phyloP scores from a whole-genome alignment of 1,140 invertebrate species.

The Drosophila equinoxialis region DNA sequence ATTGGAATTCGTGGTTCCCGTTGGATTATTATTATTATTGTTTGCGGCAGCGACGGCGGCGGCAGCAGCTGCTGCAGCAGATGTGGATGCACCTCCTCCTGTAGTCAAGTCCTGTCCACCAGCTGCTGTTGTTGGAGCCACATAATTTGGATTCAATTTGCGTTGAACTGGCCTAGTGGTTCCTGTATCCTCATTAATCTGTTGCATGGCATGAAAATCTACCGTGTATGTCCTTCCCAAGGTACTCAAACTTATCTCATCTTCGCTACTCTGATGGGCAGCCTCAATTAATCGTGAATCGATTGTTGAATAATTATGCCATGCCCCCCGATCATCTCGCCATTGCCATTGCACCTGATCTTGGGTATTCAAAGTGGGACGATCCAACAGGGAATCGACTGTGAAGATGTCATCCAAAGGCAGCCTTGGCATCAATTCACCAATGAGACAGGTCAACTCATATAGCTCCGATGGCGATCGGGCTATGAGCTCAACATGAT shows the following conservation, averaged over 20 bases:
- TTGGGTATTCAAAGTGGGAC: slow-evolving; percentile 87
- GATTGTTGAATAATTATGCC: slow-evolving; percentile 87
- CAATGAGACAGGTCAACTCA: slow-evolving; percentile 97
- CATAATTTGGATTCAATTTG: slow-evolving; percentile 82
- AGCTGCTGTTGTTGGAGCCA: slow-evolving; percentile 43
- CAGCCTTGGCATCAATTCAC: slow-evolving; percentile 96
- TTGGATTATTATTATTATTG: slow-evolving; percentile 22
- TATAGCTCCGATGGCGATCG: slow-evolving; percentile 97
- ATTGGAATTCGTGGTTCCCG: slow-evolving; percentile 20
- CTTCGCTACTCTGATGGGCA: slow-evolving; percentile 95
- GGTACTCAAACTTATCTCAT: slow-evolving; percentile 96
- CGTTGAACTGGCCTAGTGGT: slow-evolving; percentile 95
- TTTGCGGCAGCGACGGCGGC: slow-evolving; percentile 30
- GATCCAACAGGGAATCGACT: slow-evolving; percentile 93
- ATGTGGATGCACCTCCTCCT: slow-evolving; percentile 5
- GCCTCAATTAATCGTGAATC: slow-evolving; percentile 90
- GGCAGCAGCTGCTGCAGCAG: slow-evolving; percentile 33
- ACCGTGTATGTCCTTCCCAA: slow-evolving; percentile 96
- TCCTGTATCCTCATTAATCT: slow-evolving; percentile 98
- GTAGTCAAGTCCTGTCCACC: slow-evolving; percentile 70
- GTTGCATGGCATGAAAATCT: slow-evolving; percentile 98
- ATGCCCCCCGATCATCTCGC: slow-evolving; percentile 95
- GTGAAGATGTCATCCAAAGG: slow-evolving; percentile 97
- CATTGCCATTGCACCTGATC: slow-evolving; percentile 97
- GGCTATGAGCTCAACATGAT: slow-evolving; percentile 92